Evolutionary conservation across 2,888 invertebrate genomes (phyloP), one percentile per base, ranked within the genome.

Genomic region (Rotaria socialis): DNA sequence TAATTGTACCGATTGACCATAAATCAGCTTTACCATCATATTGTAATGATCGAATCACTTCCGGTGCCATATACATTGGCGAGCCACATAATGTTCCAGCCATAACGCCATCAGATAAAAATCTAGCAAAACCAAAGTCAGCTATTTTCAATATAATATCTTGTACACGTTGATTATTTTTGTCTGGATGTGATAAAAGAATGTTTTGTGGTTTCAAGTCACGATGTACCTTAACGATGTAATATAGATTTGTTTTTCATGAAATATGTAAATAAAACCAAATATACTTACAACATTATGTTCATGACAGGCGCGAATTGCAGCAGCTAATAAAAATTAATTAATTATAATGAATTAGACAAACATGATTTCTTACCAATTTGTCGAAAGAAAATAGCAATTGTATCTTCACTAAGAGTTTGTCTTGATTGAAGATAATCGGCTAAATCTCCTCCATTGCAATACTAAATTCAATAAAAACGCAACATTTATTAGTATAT

Each of bases 51-150:
- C 99, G 98, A 89, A 99, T 99, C 86, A 99, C 97, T 93, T 98
- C 97, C 0, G 97, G 97, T 58, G 97, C 97, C 98, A 99, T 99
- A 91, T 99, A 99, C 99, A 99, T 99, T 24, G 99, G 99, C 85
- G 98, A 99, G 84, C 99, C 99, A 92, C 99, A 99, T 75, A 99
- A 93, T 56, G 99, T 99, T 88, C 97, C 98, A 86, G 99, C 99
- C 99, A 99, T 99, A 86, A 96, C 97, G 88, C 99, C 99, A 91
- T 98, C 98, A 92, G 96, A 95, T 84, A 99, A 93, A 92, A 99
- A 98, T 91, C 99, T 93, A 86, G 99, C 99, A 92, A 99, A 99
- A 85, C 99, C 99, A 93, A 99, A 99, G 93, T 99, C 99, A 90
- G 97, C 97, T 95, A 87, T 87, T 86, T 87, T 87, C 22, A 86